Evolutionary conservation across 1,140 invertebrate genomes (phyloP).

Genomic region (Lamellibrachia luymesi): DNA sequence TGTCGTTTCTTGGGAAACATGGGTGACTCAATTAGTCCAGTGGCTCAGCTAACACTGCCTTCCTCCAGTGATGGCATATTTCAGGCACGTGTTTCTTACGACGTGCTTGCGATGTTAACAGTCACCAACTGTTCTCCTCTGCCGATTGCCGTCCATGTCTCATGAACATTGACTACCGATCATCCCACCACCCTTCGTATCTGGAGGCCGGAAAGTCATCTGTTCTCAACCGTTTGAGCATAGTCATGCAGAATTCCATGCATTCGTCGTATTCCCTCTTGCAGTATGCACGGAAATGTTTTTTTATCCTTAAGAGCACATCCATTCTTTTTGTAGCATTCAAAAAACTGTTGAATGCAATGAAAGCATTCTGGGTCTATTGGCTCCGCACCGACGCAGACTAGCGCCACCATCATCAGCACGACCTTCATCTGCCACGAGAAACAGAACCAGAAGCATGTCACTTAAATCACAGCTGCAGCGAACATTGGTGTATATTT

Average conservation of each 20-base stretch:
- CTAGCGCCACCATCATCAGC: not conserved
- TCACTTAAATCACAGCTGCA: too few relatives aligned
- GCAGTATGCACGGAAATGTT: not conserved
- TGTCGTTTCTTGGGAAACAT: too few relatives aligned
- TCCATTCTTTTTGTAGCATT: not conserved
- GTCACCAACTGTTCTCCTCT: too few relatives aligned
- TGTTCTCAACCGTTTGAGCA: not conserved
- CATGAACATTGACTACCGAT: not conserved
- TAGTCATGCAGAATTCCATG: not conserved
- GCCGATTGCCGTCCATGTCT: too few relatives aligned
- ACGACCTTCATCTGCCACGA: not conserved
- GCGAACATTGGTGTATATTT: too few relatives aligned
- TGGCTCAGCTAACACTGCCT: too few relatives aligned
- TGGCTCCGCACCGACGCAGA: not conserved
- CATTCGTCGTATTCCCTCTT: not conserved
- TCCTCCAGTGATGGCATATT: too few relatives aligned
- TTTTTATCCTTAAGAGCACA: not conserved
- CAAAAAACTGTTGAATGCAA: not conserved
- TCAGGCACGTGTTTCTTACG: too few relatives aligned
- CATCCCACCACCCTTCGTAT: not conserved
- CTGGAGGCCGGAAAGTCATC: not conserved
- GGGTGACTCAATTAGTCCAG: too few relatives aligned
- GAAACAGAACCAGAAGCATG: too few relatives aligned
- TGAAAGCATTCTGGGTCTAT: not conserved
- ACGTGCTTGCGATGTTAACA: too few relatives aligned